A percentile compares a stretch with the other conserved stretches of the same genome.
phyloP scores from a whole-genome alignment of 2,888 invertebrate species.

The Limnephilus rhombicus region DNA sequence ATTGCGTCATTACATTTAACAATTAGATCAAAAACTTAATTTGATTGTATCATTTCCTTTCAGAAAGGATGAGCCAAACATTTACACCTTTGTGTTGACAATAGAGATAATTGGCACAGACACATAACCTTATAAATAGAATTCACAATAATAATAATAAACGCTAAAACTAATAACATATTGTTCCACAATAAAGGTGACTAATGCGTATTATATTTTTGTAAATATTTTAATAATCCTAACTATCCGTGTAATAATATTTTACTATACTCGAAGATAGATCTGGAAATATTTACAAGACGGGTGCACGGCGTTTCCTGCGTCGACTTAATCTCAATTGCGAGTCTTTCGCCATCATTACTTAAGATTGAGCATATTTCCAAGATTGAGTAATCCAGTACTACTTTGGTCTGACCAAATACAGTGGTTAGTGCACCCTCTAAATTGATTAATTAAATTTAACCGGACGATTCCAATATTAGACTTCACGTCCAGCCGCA shows the following conservation, averaged over 20 bases:
- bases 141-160: conserved; percentile 45
- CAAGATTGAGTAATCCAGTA: background rate
- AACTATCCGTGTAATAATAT: conserved; percentile 56
- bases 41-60: conserved; percentile 20
- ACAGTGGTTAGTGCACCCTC: conserved; percentile 4
- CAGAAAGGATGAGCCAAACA: conserved; percentile 24
- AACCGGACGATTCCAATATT: conserved; percentile 19
- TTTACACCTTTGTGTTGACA: conserved; percentile 27
- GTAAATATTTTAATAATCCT: conserved; percentile 53
- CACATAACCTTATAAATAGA: conserved; percentile 50
- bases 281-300: conserved; percentile 56
- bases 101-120: conserved; percentile 52
- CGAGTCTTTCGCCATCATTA: background rate
- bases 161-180: conserved; percentile 52
- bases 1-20: background rate
- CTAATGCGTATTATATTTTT: conserved; percentile 51
- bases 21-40: background rate
- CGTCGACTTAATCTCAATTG: background rate
- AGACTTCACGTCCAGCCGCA: conserved; percentile 15
- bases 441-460: conserved; percentile 23
- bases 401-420: background rate
- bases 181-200: conserved; percentile 60
- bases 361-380: conserved; percentile 47
- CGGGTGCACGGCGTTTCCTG: conserved; percentile 16
- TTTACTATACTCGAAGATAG: conserved; percentile 50